Base-by-base conservation (phyloP, 2,797 vertebrate species). In the Hydrolagus colliei region DNA sequence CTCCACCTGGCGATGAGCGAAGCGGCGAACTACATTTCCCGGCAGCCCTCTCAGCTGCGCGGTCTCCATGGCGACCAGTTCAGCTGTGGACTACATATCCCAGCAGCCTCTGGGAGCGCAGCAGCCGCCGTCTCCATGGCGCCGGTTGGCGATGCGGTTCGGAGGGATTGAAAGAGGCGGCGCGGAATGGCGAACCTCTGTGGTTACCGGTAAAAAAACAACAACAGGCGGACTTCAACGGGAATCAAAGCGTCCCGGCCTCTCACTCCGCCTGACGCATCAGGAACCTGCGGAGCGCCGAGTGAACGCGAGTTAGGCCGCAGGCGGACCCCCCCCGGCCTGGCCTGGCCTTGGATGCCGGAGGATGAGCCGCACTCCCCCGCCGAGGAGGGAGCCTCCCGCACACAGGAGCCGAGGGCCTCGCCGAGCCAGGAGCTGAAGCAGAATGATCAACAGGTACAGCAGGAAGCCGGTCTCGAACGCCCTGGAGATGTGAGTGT, bases 401-500 rank as follows among this genome's bases (percentile, higher is more conserved):
- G 41, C 41, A 52, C 41, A 52, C 3, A 52, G 41, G 41, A 52
- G 41, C 41, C 2, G 41, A 1, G 41, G 12, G 12, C 1, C 20
- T 7, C 0, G 27, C 13, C 0, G 22, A 16, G 63, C 4, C 1
- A 27, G 8, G 63, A 52, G 41, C 41, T 27, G 61, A n/a, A 8
- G 9, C 13, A 27, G 63, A 6, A 82, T 82, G 79, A 82, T 68
- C 16, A 62, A 59, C 63, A 82, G 79, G 20, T 82, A 82, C 79
- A 32, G 14, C 20, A 62, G 79, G 79, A 82, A 16, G 79, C 79
- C 63, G 27, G 63, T 82, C 2, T 20, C 22, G 3, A 68, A 35
- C 63, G 20, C 63, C 1, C 63, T 16, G 63, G 63, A 82, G 27
- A 68, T 82, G 79, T 82, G 79, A 82, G 79, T 82, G 13, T 52